Evolutionary conservation across 1,140 invertebrate genomes (phyloP), one percentile per base, ranked within the genome.

Genomic region (Drosophila setifemur): DNA sequence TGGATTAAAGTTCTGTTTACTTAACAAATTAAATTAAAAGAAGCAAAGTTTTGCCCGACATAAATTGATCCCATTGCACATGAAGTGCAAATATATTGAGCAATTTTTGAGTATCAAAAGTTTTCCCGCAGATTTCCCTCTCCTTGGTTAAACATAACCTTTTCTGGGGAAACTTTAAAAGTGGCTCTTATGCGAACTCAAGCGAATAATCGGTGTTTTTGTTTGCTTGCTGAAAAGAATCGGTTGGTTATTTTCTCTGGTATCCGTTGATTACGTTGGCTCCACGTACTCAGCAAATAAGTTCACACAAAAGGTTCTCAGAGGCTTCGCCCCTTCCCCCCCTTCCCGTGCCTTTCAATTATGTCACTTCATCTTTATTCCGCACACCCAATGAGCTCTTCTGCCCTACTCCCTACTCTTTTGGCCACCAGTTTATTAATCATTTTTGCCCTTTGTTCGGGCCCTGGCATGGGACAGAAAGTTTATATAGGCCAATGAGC

Each of bases 401-500:
- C 21, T 40, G 29, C 14, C 18, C 25, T 26, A 8, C 28, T 1
- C 28, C 26, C 12, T n/a, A n/a, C n/a, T n/a, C 16, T 31, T 49
- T 58, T 33, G 23, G 33, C 37, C 50, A 23, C 39, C 7, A 35
- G 45, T 67, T 68, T 67, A 67, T 67, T 71, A 71, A 71, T 71
- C 54, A 63, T 72, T 63, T 60, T 67, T 55, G 55, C 43, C 39
- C 9, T 40, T 58, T 76, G 49, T 66, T 63, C 57, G 52, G 49
- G 25, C 40, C 43, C 16, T 48, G 47, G 14, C 37, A 49, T 49
- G 33, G 31, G 11, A 21, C 21, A 47, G 19, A 9, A 43, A 49
- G 18, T 44, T 11, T 72, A 78, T 73, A 61, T 79, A 61, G 76
- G 71, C 66, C 76, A 75, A 67, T 70, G 31, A 49, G 37, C 63